Evolutionary conservation across 2,113 vertebrate genomes (phyloP), one percentile per base, ranked within the genome.

Genomic region (Odocoileus hemionus): DNA sequence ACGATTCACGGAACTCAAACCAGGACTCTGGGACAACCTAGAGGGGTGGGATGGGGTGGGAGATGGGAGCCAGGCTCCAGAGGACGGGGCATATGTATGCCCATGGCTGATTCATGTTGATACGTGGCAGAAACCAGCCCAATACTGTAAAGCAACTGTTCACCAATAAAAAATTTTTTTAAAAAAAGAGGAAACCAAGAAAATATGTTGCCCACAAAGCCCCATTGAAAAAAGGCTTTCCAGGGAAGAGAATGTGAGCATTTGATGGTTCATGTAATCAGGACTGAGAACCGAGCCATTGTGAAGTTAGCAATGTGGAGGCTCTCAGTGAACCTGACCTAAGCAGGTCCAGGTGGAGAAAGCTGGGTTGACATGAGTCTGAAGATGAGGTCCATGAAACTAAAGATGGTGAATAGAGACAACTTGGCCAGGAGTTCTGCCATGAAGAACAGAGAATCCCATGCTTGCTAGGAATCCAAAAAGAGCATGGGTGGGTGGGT

Each of bases 291-390:
- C 2, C 2, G 28, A 50, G 45, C 43, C 5, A 10, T 39, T 70
- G 28, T 7, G 25, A 33, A 26, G 9, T 33, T 25, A 12, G 45
- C n/a, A 19, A 47, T 0, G 0, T 15, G 39, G 39, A 78, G 50
- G 45, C 11, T 1, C 5, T 19, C 17, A 0, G n/a, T 21, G 84
- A 92, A 16, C 60, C 9, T 23, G 78, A 60, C 86, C 11, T 1
- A 33, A 64, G 83, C 7, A 25, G 39, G 9, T 0, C 1, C 36
- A 17, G 55, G 3, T 45, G 28, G 50, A 52, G 70, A 45, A 25
- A n/a, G 17, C 25, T 0, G 1, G 9, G 4, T 0, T 19, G 25
- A 50, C 28, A 0, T 17, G 39, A 5, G 26, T 39, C 1, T 30
- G 36, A 78, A 74, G 54, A 70, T 26, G 25, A 50, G 64, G 64